These are phyloP conservation scores for Mesocricetus auratus DNA, from an alignment of 2,113 vertebrate genomes.

Conservation along the genomic window DNA sequence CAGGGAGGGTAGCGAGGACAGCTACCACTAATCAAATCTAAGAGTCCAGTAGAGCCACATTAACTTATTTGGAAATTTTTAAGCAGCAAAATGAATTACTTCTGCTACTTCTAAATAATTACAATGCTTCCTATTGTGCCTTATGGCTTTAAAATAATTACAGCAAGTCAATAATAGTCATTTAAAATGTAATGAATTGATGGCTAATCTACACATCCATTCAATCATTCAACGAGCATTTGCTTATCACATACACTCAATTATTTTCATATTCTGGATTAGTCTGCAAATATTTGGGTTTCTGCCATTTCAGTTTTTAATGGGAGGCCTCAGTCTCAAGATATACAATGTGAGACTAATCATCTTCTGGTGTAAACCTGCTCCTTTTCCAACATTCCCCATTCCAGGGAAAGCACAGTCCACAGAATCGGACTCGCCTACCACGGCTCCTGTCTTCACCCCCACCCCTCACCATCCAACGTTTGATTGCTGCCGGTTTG, in stretches of 20 bases:
- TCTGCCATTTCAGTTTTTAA: slow-evolving; percentile 57
- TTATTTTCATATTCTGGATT: slow-evolving; percentile 68
- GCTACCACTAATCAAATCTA: neutral
- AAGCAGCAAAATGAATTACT: slow-evolving; percentile 50
- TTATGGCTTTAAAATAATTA: slow-evolving; percentile 68
- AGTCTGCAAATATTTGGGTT: slow-evolving; percentile 59
- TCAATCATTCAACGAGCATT: slow-evolving; percentile 52
- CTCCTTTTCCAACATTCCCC: neutral
- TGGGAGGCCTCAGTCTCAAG: slow-evolving; percentile 42
- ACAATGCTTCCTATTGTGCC: slow-evolving; percentile 36
- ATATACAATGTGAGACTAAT: neutral
- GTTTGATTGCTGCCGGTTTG: neutral
- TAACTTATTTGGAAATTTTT: slow-evolving; percentile 54
- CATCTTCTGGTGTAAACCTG: neutral
- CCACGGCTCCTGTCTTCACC: neutral
- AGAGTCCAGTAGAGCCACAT: neutral
- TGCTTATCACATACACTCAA: slow-evolving; percentile 57
- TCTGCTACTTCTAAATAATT: slow-evolving; percentile 64
- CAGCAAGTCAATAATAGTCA: slow-evolving; percentile 60
- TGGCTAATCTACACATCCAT: slow-evolving; percentile 58
- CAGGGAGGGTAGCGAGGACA: neutral
- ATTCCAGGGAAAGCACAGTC: neutral
- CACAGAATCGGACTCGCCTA: neutral
- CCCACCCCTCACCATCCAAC: neutral
- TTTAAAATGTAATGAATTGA: slow-evolving; percentile 71